Evolutionary conservation across 2,888 invertebrate genomes (phyloP), one percentile per base, ranked within the genome.

Genomic region (Diplazon laetatorius): DNA sequence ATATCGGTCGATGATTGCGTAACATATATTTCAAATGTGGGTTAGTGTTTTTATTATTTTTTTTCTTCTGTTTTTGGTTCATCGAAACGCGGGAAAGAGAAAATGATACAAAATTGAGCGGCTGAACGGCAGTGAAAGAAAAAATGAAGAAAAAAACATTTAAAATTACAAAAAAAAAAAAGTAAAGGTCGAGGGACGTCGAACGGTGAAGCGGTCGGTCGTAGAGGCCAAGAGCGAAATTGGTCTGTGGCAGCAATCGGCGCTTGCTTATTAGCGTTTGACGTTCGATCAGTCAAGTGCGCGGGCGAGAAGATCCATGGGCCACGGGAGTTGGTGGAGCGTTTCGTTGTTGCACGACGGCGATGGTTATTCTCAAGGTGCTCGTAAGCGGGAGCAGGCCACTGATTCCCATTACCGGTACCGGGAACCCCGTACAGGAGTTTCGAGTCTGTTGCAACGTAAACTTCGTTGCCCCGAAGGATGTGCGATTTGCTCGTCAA

Each of bases 261-360:
- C 85, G 86, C 86, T 89, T 87, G 87, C 88, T 89, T 90, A 90
- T 89, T 90, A 89, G 87, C 86, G 87, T 90, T 90, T 90, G 90
- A 89, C 89, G 89, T 87, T 89, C 90, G 89, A 89, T 89, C 86
- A 89, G 88, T 89, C 89, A 89, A 89, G 85, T 85, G 84, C 83
- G 82, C 84, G 81, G 81, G 82, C 81, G 82, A 82, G 86, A 83
- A 83, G 82, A 82, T 83, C 62, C 68, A 70, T 70, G 50, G 30
- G 6, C 30, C 30, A 30, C 30, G 30, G n/a, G n/a, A 52, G 55
- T 62, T 42, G 46, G 63, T 30, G 37, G 60, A 70, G 70, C 37
- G 50, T 62, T 62, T 25, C 62, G 60, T 69, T n/a, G 73, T 50
- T 60, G 46, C 16, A 55, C 25, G 52, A 14, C 63, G n/a, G n/a